Conservation (phyloP, 2,797 vertebrate genomes). For the Sandelia bainsii region DNA sequence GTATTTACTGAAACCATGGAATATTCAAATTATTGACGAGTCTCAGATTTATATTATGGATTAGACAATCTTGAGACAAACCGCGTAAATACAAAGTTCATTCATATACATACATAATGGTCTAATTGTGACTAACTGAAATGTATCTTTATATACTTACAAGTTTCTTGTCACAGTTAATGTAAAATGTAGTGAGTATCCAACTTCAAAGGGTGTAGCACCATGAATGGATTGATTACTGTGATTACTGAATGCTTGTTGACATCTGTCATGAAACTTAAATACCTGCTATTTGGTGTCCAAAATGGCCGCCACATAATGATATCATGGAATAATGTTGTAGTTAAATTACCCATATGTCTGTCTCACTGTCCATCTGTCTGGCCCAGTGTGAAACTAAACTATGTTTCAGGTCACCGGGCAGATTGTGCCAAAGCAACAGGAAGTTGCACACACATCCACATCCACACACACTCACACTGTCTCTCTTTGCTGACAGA, state of each 20-base stretch:
- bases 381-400: slow-evolving; percentile 73
- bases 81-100: too few relatives aligned
- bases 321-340: slow-evolving; percentile 44
- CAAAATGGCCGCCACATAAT: slow-evolving; percentile 26
- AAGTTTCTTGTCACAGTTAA: too few relatives aligned
- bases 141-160: neutral
- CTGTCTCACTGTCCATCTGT: slow-evolving; percentile 70
- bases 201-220: neutral
- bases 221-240: neutral
- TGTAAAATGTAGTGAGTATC: neutral
- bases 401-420: slow-evolving; percentile 75
- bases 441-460: slow-evolving; percentile 45
- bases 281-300: slow-evolving; percentile 35
- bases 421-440: slow-evolving; percentile 66
- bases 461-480: slow-evolving; percentile 25
- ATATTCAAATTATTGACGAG: too few relatives aligned
- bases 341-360: slow-evolving; percentile 74
- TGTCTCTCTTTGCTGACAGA: slow-evolving; percentile 71
- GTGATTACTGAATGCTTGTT: slow-evolving; percentile 3
- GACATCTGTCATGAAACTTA: neutral
- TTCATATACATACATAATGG: too few relatives aligned
- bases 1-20: neutral
- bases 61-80: too few relatives aligned
- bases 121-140: too few relatives aligned
- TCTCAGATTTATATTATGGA: too few relatives aligned